Percentiles rank a stretch among this genome's conserved stretches.
Conservation (phyloP, 1,140 invertebrate species). For the Zaprionus camerounensis region DNA sequence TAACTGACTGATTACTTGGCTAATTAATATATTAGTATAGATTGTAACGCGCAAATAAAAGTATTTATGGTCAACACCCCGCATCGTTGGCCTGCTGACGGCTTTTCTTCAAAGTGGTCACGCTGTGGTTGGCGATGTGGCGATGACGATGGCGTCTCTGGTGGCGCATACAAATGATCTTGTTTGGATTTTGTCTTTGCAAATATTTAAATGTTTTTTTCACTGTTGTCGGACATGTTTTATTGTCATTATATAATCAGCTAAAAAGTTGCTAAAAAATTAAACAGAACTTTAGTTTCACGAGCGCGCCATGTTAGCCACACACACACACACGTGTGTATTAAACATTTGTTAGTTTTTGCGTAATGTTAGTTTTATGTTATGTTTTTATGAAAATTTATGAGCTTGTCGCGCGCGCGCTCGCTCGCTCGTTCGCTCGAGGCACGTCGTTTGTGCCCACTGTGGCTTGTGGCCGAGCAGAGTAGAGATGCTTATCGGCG, state of each 20-base stretch:
- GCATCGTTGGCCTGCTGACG: constrained; percentile 47
- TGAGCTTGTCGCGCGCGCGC: constrained; percentile 40
- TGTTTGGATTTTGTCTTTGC: constrained; percentile 41
- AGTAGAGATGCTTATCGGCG: constrained; percentile 67
- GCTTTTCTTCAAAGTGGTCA: constrained; percentile 77
- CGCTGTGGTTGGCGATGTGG: constrained; percentile 29
- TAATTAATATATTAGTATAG: constrained; percentile 19
- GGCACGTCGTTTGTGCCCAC: constrained; percentile 39
- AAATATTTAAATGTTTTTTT: constrained; percentile 68
- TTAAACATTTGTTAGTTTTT: constrained; percentile 28
- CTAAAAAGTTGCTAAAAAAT: constrained; percentile 66
- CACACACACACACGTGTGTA: neutral
- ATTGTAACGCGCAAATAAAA: constrained; percentile 41
- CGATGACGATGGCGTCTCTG: constrained; percentile 49
- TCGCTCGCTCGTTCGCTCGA: constrained; percentile 15
- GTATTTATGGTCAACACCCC: constrained; percentile 69
- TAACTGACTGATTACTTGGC: neutral
- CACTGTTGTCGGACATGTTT: constrained; percentile 63
- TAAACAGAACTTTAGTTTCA: constrained; percentile 37
- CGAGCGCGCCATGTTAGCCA: neutral
- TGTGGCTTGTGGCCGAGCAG: constrained; percentile 24
- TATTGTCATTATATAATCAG: constrained; percentile 80
- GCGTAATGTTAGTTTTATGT: constrained; percentile 64
- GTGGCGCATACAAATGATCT: constrained; percentile 74
- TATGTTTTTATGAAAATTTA: constrained; percentile 73